A percentile compares a stretch with the other conserved stretches of the same genome.
Evolutionary conservation across 2,888 invertebrate species (phyloP).

Genomic region (Polydrusus cervinus): DNA sequence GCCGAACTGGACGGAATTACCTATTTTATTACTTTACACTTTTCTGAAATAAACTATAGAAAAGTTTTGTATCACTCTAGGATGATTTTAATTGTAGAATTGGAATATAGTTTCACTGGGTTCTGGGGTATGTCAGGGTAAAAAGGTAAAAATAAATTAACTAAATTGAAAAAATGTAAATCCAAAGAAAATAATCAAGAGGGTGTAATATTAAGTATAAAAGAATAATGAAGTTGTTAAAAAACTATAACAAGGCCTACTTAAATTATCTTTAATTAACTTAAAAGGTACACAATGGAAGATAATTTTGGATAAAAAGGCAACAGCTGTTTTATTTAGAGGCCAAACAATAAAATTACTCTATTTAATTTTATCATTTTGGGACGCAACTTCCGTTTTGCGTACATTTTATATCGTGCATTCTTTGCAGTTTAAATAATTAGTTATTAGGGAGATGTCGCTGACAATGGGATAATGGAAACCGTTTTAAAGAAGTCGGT

Average conservation of each 20-base stretch:
- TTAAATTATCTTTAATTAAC: conserved; percentile 20
- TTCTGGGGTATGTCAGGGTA: too few relatives aligned
- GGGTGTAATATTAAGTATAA: neutral
- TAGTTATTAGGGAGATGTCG: neutral
- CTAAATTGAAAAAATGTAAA: too few relatives aligned
- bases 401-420: conserved; percentile 1
- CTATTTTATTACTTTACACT: too few relatives aligned
- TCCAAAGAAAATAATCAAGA: neutral
- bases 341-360: conserved; percentile 38
- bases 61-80: too few relatives aligned
- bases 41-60: too few relatives aligned
- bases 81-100: too few relatives aligned
- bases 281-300: conserved; percentile 39
- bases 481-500: neutral
- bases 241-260: conserved; percentile 1
- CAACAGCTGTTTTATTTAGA: conserved; percentile 37
- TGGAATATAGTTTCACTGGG: too few relatives aligned
- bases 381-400: conserved; percentile 35
- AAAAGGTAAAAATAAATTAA: too few relatives aligned
- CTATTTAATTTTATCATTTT: conserved; percentile 40
- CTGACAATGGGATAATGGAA: neutral
- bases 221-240: conserved; percentile 9
- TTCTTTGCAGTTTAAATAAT: conserved; percentile 2
- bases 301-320: conserved; percentile 35
- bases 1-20: too few relatives aligned